Evolutionary conservation across 2,888 invertebrate species (phyloP), one percentile per base, ranked within the genome.

Genomic region (Artemia sinica): DNA sequence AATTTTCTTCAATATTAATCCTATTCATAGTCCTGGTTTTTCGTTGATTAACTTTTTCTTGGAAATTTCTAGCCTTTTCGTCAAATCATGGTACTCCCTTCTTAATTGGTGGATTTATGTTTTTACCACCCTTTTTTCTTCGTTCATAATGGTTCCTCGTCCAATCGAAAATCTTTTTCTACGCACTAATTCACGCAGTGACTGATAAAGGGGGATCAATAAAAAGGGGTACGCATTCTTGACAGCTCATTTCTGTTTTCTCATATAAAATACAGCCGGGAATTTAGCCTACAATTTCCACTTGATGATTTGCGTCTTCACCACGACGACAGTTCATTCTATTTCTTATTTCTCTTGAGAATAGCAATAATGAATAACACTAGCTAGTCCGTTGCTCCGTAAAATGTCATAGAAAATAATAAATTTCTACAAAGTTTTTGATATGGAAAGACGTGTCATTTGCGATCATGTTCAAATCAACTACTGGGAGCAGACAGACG

Each of bases 401-500:
- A 18, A 58, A 58, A 58, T 58, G 58, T 58, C 58, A 58, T n/a
- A 18, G 58, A 58, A 58, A 58, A 58, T 58, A 58, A 58, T 58
- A 58, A 58, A 58, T 58, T 58, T 58, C 58, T n/a, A 58, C 58
- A 10, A 58, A 58, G 14, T 58, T 58, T 58, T 18, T n/a, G 18
- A 18, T 58, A 58, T 14, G 8, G 58, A 58, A 18, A 18, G 18
- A 58, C 58, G 58, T 58, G 58, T 18, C 58, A 18, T 14, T 18
- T 58, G 8, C 10, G n/a, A 18, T 58, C 58, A 58, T 58, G 14
- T 58, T 58, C 14, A 18, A 58, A 58, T 58, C 58, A 58, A 18
- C 58, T 14, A 58, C 58, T 58, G 18, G 10, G 58, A 58, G 58
- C n/a, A 58, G 18, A 58, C 18, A n/a, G 18, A 14, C 58, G 18